A percentile compares a stretch with the other conserved stretches of the same genome.
Conservation (phyloP, 2,888 invertebrate species). For the Geotrupes spiniger region DNA sequence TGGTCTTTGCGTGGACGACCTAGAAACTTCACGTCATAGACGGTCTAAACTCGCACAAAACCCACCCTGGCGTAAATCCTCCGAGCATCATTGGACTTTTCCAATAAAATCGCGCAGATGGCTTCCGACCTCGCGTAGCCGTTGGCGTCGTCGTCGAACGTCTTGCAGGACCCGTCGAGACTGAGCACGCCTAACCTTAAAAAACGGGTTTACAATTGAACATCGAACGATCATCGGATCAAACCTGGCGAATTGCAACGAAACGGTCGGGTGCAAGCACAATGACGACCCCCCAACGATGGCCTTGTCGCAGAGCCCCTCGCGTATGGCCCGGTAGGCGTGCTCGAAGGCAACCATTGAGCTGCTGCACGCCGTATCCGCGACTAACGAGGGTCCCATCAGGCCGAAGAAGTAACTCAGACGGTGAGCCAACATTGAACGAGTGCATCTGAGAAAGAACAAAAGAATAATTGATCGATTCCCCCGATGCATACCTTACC, state of each 20-base stretch:
- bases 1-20: slow-evolving; percentile 42
- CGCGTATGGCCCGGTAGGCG: slow-evolving; percentile 71
- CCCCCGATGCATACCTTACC: not conserved
- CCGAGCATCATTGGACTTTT: slow-evolving; percentile 58
- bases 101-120: slow-evolving; percentile 66
- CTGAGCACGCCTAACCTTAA: slow-evolving; percentile 73
- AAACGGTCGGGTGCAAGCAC: slow-evolving; percentile 82
- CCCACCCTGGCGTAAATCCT: slow-evolving; percentile 53
- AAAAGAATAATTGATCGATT: not conserved
- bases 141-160: slow-evolving; percentile 81
- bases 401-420: slow-evolving; percentile 83
- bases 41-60: too few relatives aligned
- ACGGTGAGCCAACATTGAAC: slow-evolving; percentile 84
- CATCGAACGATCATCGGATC: too few relatives aligned
- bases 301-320: slow-evolving; percentile 83
- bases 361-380: slow-evolving; percentile 96
- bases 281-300: slow-evolving; percentile 86
- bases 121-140: slow-evolving; percentile 86
- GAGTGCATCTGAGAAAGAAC: not conserved
- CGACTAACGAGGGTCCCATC: slow-evolving; percentile 79
- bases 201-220: slow-evolving; percentile 8
- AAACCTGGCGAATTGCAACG: slow-evolving; percentile 79
- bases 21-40: slow-evolving; percentile 5
- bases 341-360: slow-evolving; percentile 84
- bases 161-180: slow-evolving; percentile 81